phyloP scores from a whole-genome alignment of 2,113 vertebrate species.

The Narcine bancroftii region DNA sequence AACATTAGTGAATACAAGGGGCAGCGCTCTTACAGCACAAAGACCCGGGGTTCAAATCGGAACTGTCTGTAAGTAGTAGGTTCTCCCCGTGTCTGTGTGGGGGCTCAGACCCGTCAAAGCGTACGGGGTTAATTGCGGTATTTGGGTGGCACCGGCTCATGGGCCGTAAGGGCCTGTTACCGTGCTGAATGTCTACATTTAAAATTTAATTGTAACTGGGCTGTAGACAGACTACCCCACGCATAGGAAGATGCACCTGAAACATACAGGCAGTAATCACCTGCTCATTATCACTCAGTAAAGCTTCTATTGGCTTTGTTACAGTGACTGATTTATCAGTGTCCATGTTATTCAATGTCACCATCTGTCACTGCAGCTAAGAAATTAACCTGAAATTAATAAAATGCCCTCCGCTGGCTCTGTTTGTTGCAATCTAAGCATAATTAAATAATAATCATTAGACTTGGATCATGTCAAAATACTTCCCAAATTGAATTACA shows the following conservation, averaged over 20 bases:
- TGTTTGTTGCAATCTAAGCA: not conserved
- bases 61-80: no score
- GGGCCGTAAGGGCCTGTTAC: no score
- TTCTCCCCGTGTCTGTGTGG: no score
- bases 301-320: not conserved
- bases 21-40: no score
- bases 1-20: no score
- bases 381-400: constrained; percentile 24
- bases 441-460: constrained; percentile 13
- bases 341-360: not conserved
- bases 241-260: not conserved
- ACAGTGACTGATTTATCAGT: not conserved
- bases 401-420: not conserved
- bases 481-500: constrained; percentile 9
- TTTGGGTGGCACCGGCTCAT: no score
- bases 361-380: not conserved
- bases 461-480: not conserved
- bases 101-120: no score
- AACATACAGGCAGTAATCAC: not conserved
- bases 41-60: no score
- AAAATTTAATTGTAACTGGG: not conserved
- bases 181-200: no score
- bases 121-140: no score
- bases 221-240: not conserved
- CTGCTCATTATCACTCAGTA: not conserved